phyloP scores from a whole-genome alignment of 2,888 invertebrate species.

The Allacma fusca region DNA sequence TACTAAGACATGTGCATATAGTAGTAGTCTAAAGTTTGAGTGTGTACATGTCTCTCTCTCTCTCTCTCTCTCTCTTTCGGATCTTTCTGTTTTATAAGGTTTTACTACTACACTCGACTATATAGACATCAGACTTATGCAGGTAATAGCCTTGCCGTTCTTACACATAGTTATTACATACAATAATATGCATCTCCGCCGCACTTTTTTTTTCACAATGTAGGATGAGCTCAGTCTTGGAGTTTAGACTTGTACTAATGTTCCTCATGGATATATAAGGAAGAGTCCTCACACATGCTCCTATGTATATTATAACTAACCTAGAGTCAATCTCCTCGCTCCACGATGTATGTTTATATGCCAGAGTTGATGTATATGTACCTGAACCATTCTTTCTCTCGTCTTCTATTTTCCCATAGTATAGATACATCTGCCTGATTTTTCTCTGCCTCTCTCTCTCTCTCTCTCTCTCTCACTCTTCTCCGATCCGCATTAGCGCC shows the following conservation, averaged over 20 bases:
- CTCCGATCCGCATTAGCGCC: too few relatives aligned
- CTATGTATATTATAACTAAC: constrained; percentile 19
- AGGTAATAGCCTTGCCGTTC: too few relatives aligned
- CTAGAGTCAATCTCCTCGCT: constrained; percentile 17
- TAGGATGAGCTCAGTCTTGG: too few relatives aligned
- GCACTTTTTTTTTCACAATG: too few relatives aligned
- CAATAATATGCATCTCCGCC: too few relatives aligned
- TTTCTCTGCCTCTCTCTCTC: constrained; percentile 11
- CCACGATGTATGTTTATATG: constrained; percentile 41
- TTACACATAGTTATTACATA: too few relatives aligned
- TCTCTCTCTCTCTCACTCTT: background rate
- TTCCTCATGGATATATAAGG: too few relatives aligned
- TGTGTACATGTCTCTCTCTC: background rate
- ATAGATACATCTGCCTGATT: too few relatives aligned
- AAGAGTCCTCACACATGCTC: too few relatives aligned
- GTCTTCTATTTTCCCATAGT: background rate
- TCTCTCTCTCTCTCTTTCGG: background rate
- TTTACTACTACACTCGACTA: too few relatives aligned
- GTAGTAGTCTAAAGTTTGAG: background rate
- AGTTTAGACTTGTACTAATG: too few relatives aligned
- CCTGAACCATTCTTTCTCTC: background rate
- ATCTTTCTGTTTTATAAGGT: background rate
- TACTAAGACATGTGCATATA: background rate
- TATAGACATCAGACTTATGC: too few relatives aligned
- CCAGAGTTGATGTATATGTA: constrained; percentile 22